Evolutionary conservation across 2,797 vertebrate genomes (phyloP).

Genomic region (Lycodopsis pacificus): DNA sequence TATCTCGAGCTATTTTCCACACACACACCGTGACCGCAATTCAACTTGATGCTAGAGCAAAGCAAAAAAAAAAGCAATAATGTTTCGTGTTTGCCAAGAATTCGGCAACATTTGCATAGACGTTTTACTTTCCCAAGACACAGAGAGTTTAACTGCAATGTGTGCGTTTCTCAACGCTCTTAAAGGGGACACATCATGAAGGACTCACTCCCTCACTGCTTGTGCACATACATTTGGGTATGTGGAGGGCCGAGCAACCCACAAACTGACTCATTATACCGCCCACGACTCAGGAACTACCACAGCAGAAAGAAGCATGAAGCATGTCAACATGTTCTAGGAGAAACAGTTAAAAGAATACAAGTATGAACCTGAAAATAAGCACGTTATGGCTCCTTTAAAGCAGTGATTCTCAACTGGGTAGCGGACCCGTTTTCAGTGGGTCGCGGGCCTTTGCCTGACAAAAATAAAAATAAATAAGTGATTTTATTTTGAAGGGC

Average conservation of each 20-base stretch:
- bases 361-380: no score
- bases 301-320: background rate
- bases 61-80: conserved; percentile 31
- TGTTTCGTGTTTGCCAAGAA: conserved; percentile 27
- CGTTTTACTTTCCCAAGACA: background rate
- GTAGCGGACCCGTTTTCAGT: no score
- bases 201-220: background rate
- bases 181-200: background rate
- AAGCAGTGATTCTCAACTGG: no score
- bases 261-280: background rate
- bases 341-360: no score
- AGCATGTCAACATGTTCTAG: no score
- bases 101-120: conserved; percentile 10
- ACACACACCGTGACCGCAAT: conserved; percentile 18
- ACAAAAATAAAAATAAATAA: no score
- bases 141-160: background rate
- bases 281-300: background rate
- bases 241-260: background rate
- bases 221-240: background rate
- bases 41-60: conserved; percentile 18
- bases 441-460: no score
- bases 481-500: no score
- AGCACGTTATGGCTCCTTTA: background rate
- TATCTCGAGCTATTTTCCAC: conserved; percentile 34
- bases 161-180: background rate